phyloP scores from a whole-genome alignment of 1,140 invertebrate genomes.

The Caenorhabditis brenneri region DNA sequence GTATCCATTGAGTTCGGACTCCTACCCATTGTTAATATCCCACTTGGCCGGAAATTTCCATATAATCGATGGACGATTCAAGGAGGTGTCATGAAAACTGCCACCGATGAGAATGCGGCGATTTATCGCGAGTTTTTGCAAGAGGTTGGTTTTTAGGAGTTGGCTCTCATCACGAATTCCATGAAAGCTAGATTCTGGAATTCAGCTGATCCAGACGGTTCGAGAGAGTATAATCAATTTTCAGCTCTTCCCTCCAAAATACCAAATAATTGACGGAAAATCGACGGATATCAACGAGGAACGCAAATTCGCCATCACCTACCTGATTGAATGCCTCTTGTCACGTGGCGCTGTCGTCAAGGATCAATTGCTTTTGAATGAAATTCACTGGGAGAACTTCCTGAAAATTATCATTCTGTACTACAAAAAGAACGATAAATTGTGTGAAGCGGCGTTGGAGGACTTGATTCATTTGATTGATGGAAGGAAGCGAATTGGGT shows the following conservation, averaged over 20 bases:
- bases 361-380: conserved; percentile 6
- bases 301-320: conserved; percentile 4
- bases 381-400: neutral
- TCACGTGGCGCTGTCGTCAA: conserved; percentile 44
- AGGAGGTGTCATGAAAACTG: neutral
- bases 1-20: conserved; percentile 30
- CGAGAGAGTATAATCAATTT: neutral
- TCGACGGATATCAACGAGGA: neutral
- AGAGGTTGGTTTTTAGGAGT: neutral
- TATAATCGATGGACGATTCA: neutral
- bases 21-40: neutral
- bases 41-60: neutral
- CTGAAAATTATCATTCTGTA: neutral
- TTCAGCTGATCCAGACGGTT: neutral
- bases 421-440: neutral
- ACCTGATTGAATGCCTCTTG: conserved; percentile 34
- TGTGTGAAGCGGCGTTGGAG: conserved; percentile 34
- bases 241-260: neutral
- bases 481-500: conserved; percentile 45
- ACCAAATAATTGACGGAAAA: neutral
- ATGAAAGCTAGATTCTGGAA: no score
- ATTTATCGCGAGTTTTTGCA: neutral
- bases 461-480: conserved; percentile 42
- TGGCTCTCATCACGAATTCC: no score
- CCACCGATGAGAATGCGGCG: neutral